phyloP scores from a whole-genome alignment of 2,888 invertebrate species.

The Acanthosepion pharaonis region DNA sequence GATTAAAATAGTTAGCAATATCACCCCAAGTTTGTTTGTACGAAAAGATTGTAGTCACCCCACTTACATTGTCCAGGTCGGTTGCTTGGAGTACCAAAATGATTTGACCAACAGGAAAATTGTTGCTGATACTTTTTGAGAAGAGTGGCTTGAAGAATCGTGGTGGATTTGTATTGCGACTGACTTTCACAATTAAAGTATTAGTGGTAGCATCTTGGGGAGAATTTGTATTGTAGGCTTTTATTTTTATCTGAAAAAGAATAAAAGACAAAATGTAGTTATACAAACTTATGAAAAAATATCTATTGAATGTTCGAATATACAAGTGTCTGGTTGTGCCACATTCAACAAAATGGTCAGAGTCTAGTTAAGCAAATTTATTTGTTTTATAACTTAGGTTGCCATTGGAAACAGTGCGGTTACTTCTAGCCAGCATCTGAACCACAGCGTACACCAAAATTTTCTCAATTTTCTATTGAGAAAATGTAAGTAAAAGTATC shows the following conservation, averaged over 20 bases:
- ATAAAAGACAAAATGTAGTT: not conserved
- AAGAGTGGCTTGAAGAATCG: constrained; percentile 54
- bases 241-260: constrained; percentile 56
- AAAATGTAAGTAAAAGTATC: too few relatives aligned
- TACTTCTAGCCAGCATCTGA: too few relatives aligned
- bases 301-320: too few relatives aligned
- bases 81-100: constrained; percentile 85
- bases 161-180: constrained; percentile 61
- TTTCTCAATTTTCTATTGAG: too few relatives aligned
- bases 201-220: constrained; percentile 58
- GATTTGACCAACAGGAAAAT: constrained; percentile 74
- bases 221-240: constrained; percentile 62
- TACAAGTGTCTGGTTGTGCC: too few relatives aligned
- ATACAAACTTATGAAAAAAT: not conserved
- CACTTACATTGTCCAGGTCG: constrained; percentile 86
- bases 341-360: too few relatives aligned
- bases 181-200: constrained; percentile 58
- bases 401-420: too few relatives aligned
- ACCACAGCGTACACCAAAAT: too few relatives aligned
- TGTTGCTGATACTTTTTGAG: constrained; percentile 57
- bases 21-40: too few relatives aligned
- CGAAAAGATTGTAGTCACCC: not conserved
- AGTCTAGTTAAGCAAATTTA: too few relatives aligned
- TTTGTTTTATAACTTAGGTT: too few relatives aligned
- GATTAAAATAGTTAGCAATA: too few relatives aligned